Percentiles rank a stretch among this genome's conserved stretches.
These are phyloP conservation scores for Cataglyphis rosenhaueri DNA, from an alignment of 2,888 invertebrate species.

Conservation along the genomic window DNA sequence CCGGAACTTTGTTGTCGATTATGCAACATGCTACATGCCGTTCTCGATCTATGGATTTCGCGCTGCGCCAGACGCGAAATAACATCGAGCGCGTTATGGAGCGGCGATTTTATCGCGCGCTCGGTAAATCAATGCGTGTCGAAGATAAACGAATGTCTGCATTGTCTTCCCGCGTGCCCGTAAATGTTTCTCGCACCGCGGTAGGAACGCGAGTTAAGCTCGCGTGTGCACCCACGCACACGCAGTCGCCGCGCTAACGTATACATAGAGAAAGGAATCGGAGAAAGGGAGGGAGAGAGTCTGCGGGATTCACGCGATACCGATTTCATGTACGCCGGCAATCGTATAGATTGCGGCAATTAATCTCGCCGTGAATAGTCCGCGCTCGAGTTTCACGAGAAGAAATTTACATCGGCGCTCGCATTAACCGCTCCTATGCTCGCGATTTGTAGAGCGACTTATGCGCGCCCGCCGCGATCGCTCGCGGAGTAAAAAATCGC, in stretches of 20 bases:
- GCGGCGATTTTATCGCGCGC: slow-evolving; percentile 60
- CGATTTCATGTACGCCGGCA: slow-evolving; percentile 71
- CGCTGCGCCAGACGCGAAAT: slow-evolving; percentile 47
- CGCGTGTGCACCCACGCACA: slow-evolving; percentile 37
- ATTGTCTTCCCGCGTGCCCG: slow-evolving; percentile 64
- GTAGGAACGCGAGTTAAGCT: slow-evolving; percentile 36
- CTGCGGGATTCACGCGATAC: slow-evolving; percentile 72
- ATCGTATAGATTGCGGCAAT: slow-evolving; percentile 74
- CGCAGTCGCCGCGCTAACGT: slow-evolving; percentile 26
- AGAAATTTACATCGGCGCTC: slow-evolving; percentile 70
- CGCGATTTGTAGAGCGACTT: slow-evolving; percentile 54
- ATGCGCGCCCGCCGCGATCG: slow-evolving; percentile 15
- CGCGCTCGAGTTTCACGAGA: slow-evolving; percentile 70
- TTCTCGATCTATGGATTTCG: slow-evolving; percentile 56
- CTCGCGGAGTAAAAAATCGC: slow-evolving; percentile 62
- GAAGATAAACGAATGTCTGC: slow-evolving; percentile 74
- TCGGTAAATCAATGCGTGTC: slow-evolving; percentile 70
- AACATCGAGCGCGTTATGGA: slow-evolving; percentile 58
- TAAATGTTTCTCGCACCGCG: slow-evolving; percentile 41
- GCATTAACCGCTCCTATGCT: slow-evolving; percentile 61
- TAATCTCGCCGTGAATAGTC: slow-evolving; percentile 67
- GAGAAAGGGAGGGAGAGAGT: background rate
- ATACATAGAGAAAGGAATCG: background rate
- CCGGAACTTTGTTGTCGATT: slow-evolving; percentile 9
- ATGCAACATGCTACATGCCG: slow-evolving; percentile 35